Evolutionary conservation across 2,797 vertebrate species (phyloP).

Genomic region (Phrynocephalus forsythii): DNA sequence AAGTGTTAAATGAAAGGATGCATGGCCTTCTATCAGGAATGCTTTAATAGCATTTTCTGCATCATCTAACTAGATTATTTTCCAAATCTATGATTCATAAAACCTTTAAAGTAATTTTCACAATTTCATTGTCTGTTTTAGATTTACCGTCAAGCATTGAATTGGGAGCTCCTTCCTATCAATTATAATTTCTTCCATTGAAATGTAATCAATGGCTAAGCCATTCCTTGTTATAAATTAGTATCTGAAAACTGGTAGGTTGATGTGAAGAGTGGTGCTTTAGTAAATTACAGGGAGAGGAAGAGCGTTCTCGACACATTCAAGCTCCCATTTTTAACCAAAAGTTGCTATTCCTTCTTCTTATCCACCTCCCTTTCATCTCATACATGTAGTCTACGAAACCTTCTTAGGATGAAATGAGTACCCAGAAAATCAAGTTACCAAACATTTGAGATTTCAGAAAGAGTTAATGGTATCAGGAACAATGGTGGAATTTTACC

Average conservation of each 20-base stretch:
- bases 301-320: not conserved
- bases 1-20: not conserved
- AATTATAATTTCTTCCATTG: not conserved
- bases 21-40: not conserved
- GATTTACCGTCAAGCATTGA: not conserved
- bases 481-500: slow-evolving; percentile 71
- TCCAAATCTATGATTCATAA: not conserved
- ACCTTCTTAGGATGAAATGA: slow-evolving; percentile 12
- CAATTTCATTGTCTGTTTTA: not conserved
- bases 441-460: slow-evolving; percentile 45
- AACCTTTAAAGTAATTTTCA: not conserved
- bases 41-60: not conserved
- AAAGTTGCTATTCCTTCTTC: not conserved
- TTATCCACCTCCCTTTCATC: slow-evolving; percentile 11
- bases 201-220: not conserved
- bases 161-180: not conserved
- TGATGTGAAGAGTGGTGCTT: not conserved
- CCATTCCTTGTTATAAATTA: not conserved
- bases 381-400: not conserved
- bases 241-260: not conserved
- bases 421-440: slow-evolving; percentile 41
- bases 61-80: not conserved
- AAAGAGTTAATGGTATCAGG: slow-evolving; percentile 47
- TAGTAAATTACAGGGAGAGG: not conserved
- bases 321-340: not conserved